These are phyloP conservation scores for Galagoides demidoff DNA, from an alignment of 2,797 vertebrate genomes.

Conservation along the genomic window DNA sequence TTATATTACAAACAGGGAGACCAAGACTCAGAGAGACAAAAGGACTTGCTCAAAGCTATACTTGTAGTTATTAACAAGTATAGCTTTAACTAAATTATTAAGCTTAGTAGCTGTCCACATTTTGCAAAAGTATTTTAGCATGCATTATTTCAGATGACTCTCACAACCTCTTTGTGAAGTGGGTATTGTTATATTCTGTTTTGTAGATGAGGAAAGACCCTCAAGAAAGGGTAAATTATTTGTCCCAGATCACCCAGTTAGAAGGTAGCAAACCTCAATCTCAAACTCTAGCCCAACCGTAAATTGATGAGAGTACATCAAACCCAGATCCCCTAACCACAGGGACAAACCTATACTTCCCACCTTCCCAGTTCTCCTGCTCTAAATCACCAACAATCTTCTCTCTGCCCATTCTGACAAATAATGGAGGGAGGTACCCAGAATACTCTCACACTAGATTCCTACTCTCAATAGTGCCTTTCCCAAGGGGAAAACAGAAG, in stretches of 20 bases:
- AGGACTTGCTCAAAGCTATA: background rate
- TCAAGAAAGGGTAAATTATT: slow-evolving; percentile 20
- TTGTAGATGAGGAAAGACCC: background rate
- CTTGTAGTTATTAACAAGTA: background rate
- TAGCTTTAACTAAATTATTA: background rate
- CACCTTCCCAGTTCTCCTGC: background rate
- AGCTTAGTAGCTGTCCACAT: background rate
- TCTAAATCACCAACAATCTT: background rate
- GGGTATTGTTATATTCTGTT: background rate
- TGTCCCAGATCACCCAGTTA: background rate
- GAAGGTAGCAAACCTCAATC: background rate
- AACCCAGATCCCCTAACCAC: background rate
- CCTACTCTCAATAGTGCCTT: background rate
- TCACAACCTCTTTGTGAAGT: background rate
- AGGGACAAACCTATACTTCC: background rate
- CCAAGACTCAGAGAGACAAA: background rate
- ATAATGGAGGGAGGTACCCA: background rate
- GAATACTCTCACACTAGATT: background rate
- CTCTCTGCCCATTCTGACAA: background rate
- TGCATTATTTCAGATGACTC: background rate
- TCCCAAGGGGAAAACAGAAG: background rate
- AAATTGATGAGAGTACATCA: background rate
- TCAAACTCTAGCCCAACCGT: background rate
- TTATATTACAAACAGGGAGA: slow-evolving; percentile 27
- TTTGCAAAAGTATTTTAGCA: background rate